Evolutionary conservation across 2,113 vertebrate genomes (phyloP).

Genomic region (Acrocephalus arundinaceus): DNA sequence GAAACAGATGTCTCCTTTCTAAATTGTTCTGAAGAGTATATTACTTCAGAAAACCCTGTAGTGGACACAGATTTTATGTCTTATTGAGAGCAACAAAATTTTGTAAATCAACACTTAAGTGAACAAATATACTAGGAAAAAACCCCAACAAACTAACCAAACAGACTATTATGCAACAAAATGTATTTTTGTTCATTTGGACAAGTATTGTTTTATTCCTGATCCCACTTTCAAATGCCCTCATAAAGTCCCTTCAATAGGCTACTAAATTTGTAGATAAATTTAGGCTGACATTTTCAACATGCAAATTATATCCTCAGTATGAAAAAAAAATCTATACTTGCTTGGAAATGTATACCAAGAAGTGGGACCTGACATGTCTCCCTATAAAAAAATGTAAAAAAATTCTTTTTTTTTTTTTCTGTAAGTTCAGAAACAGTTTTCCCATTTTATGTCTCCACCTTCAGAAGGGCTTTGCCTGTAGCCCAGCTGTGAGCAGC

Average conservation of each 20-base stretch:
- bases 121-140: background rate
- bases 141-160: background rate
- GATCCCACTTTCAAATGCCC: background rate
- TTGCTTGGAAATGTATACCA: background rate
- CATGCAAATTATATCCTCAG: background rate
- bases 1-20: background rate
- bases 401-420: background rate
- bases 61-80: background rate
- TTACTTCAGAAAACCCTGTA: background rate
- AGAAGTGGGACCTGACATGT: accelerated
- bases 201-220: background rate
- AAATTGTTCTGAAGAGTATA: background rate
- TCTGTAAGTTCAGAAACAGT: background rate
- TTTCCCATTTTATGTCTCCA: background rate
- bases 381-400: background rate
- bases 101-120: background rate
- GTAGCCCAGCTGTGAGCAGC: background rate
- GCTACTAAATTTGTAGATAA: background rate
- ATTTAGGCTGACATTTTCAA: background rate
- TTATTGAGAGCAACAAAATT: background rate
- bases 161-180: background rate
- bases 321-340: background rate
- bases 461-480: background rate
- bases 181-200: background rate
- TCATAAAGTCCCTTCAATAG: background rate